phyloP scores from a whole-genome alignment of 2,888 invertebrate species.

The Camptogramma bilineatum region DNA sequence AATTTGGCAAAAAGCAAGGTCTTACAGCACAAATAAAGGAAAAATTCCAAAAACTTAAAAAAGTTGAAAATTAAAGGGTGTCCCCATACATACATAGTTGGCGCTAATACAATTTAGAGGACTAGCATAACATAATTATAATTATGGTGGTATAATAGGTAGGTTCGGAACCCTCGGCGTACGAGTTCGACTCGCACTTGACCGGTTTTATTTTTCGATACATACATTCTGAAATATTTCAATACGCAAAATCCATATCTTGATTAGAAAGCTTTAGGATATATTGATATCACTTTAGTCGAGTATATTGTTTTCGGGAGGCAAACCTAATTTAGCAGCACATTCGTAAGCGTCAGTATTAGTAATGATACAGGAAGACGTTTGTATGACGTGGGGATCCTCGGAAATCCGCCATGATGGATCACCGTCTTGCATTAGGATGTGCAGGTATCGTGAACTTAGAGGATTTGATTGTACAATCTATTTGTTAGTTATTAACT shows the following conservation, averaged over 20 bases:
- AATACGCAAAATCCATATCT: neutral
- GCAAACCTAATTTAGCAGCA: conserved; percentile 31
- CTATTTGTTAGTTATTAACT: too few species aligned
- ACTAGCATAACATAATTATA: too few species aligned
- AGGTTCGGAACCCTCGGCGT: too few species aligned
- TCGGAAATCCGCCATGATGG: conserved; percentile 38
- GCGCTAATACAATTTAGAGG: too few species aligned
- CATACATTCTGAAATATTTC: neutral
- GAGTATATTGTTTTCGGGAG: conserved; percentile 14
- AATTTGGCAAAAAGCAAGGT: too few species aligned
- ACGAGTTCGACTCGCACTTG: too few species aligned
- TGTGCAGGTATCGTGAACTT: conserved; percentile 26
- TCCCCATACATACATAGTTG: too few species aligned
- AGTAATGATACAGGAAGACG: conserved; percentile 35
- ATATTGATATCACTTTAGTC: neutral
- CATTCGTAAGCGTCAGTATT: conserved; percentile 30
- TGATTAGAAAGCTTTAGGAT: neutral
- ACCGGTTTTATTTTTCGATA: too few species aligned
- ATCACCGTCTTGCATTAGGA: conserved; percentile 33
- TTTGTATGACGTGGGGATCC: conserved; percentile 34
- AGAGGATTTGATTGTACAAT: conserved; percentile 19
- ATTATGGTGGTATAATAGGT: too few species aligned
- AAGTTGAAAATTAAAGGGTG: too few species aligned
- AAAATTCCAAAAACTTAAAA: too few species aligned
- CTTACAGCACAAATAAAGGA: too few species aligned